Percentiles rank a stretch among this genome's conserved stretches.
phyloP scores from a whole-genome alignment of 2,113 vertebrate genomes.

The Pteruthius melanotis region DNA sequence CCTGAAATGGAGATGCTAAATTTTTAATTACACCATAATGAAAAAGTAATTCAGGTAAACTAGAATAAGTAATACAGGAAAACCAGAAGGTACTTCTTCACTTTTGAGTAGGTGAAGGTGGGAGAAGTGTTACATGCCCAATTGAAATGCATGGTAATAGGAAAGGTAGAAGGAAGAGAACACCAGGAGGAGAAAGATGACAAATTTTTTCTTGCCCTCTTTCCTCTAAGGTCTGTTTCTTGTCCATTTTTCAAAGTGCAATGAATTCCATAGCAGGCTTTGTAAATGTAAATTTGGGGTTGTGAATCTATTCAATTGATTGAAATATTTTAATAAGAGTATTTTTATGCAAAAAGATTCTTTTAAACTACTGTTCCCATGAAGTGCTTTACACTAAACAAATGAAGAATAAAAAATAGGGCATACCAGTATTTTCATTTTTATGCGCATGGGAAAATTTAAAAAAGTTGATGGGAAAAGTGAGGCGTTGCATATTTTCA shows the following conservation, averaged over 20 bases:
- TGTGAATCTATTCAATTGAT: not conserved
- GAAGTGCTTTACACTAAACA: not conserved
- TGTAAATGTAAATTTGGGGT: not conserved
- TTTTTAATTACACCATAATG: not conserved
- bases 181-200: not conserved
- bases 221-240: not conserved
- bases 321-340: conserved; percentile 20
- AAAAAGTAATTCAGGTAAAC: not conserved
- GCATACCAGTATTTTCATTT: conserved; percentile 20
- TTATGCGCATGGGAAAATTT: conserved; percentile 7
- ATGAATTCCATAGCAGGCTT: not conserved
- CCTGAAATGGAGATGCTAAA: not conserved
- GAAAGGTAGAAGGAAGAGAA: not conserved
- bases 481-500: not conserved
- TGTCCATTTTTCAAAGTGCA: not conserved
- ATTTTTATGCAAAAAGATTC: not conserved
- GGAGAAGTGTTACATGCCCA: not conserved
- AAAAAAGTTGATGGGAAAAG: not conserved
- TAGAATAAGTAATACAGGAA: not conserved
- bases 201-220: not conserved
- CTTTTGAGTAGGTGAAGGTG: not conserved
- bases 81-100: not conserved
- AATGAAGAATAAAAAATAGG: not conserved
- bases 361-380: not conserved
- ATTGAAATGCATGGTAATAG: not conserved